Percentiles rank a stretch among this genome's conserved stretches.
Conservation (phyloP, 2,113 vertebrate genomes). For the Cromileptes altivelis region DNA sequence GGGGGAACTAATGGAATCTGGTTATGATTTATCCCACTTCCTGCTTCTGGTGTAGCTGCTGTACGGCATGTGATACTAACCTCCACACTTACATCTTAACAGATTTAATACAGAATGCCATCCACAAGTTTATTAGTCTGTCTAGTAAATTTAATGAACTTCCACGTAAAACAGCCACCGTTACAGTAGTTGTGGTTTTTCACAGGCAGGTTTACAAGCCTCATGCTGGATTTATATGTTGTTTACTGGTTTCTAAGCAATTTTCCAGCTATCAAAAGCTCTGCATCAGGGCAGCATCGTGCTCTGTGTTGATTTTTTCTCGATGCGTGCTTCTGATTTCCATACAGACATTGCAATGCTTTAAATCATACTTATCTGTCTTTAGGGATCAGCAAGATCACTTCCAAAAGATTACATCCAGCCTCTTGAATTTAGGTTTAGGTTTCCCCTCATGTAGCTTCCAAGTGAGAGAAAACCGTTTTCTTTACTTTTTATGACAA, state of each 20-base stretch:
- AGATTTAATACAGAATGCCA: conserved; percentile 4
- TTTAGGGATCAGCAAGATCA: conserved; percentile 5
- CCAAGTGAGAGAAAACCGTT: neutral
- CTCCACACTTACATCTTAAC: conserved; percentile 21
- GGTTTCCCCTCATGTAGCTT: conserved; percentile 23
- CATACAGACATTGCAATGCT: neutral
- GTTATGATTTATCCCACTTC: conserved; percentile 54
- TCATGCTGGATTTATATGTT: conserved; percentile 15
- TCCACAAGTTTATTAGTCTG: conserved; percentile 48
- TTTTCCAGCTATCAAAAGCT: conserved; percentile 7
- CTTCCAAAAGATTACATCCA: conserved; percentile 28
- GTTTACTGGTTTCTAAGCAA: conserved; percentile 11
- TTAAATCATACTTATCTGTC: conserved; percentile 1
- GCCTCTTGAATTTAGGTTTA: neutral
- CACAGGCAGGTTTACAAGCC: conserved; percentile 31
- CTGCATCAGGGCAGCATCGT: neutral
- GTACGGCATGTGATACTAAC: neutral
- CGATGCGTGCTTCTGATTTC: conserved; percentile 1
- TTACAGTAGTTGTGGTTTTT: conserved; percentile 40
- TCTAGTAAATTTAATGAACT: conserved; percentile 54
- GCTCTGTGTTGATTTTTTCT: conserved; percentile 2
- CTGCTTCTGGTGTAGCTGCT: conserved; percentile 43
- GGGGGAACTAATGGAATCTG: conserved; percentile 48
- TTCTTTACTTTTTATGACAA: neutral
- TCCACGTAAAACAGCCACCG: conserved; percentile 23